Evolutionary conservation across 92 coral and sea anemone species (phyloP), one percentile per base, ranked within the genome.

Genomic region (Palythoa heliodiscus): DNA sequence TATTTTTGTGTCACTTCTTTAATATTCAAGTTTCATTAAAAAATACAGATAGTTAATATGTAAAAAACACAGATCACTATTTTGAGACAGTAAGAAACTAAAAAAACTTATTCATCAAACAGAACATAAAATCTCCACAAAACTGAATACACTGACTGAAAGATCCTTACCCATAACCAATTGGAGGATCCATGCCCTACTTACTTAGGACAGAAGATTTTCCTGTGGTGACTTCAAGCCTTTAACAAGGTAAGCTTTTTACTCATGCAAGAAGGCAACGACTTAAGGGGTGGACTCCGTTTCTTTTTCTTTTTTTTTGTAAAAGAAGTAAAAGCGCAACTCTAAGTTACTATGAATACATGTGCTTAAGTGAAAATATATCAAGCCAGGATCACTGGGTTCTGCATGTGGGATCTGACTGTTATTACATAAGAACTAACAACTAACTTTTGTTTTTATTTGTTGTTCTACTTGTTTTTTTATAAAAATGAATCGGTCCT

Each of bases 181-280:
- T 11, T 70, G 52, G 75, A 70, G 52, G 75, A 40, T 40, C 75
- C 47, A 70, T 70, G 75, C 50, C 75, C 75, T 38, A 4, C 75
- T 70, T 17, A 70, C 47, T 70, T 29, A 40, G 75, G 75, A 70
- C 75, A 70, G 75, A 70, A 78, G 81, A 84, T 50, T 70, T 78
- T 69, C 69, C 71, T 52, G 68, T 50, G 52, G 53, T 83, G 72
- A 24, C 47, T 69, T 69, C 73, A 54, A 84, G 70, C 69, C 75
- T 78, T 73, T 78, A 84, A 74, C 73, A 79, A 84, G 87, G 82
- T 74, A 84, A 73, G 87, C 47, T 84, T 73, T 84, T 48, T 3
- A 84, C 64, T 58, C 64, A 14, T 58, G 64, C 64, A 11, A 58
- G 22, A 58, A 58, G 64, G 23, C 64, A 58, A 58, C 64, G 20